phyloP scores from a whole-genome alignment of 2,113 vertebrate species.

The Hippopotamus amphibius region DNA sequence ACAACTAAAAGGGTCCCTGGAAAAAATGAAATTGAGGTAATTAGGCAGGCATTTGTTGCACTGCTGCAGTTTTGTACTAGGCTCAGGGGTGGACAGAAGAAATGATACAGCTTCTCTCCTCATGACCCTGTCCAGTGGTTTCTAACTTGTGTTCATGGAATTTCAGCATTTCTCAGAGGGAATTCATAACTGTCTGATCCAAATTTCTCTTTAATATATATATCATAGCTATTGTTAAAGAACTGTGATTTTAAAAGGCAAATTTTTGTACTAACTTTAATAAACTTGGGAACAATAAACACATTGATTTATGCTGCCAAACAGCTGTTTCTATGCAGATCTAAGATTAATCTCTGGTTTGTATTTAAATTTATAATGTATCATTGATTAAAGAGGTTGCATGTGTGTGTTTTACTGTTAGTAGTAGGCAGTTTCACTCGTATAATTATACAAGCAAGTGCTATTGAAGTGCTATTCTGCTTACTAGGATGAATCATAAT shows the following conservation, averaged over 20 bases:
- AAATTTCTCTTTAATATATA: background rate
- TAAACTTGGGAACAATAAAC: background rate
- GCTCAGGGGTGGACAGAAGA: background rate
- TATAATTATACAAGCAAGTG: background rate
- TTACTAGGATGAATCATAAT: background rate
- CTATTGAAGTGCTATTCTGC: background rate
- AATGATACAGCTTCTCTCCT: background rate
- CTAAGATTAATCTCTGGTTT: constrained; percentile 13
- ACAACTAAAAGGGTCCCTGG: background rate
- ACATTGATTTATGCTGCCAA: background rate
- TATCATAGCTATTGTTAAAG: background rate
- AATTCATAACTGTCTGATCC: background rate
- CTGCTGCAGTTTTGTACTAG: background rate
- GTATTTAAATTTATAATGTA: background rate
- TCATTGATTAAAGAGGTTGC: background rate
- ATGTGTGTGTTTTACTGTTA: background rate
- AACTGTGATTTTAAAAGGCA: background rate
- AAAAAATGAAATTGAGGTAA: background rate
- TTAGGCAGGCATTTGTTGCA: background rate
- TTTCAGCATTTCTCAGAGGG: background rate
- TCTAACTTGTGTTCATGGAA: background rate
- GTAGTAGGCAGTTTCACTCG: background rate
- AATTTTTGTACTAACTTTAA: constrained; percentile 20
- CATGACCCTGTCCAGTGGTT: background rate
- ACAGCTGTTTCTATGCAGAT: background rate